Conservation (phyloP, 2,888 invertebrate species). For the Electrophaes corylata region DNA sequence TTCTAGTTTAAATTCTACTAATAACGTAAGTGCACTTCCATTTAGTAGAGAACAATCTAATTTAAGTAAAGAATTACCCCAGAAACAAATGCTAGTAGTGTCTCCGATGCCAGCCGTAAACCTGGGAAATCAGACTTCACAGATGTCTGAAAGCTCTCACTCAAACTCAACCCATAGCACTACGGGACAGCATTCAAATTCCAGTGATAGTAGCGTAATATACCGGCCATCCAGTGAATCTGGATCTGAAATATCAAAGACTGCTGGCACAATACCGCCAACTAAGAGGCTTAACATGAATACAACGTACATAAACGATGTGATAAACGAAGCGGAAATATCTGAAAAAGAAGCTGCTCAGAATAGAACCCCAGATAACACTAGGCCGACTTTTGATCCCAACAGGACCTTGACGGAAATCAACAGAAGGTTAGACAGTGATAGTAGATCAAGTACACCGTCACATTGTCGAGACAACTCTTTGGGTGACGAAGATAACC, state of each 20-base stretch:
- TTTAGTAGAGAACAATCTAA: slow-evolving; percentile 81
- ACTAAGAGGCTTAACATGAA: slow-evolving; percentile 83
- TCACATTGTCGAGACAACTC: slow-evolving; percentile 82
- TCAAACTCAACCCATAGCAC: slow-evolving; percentile 84
- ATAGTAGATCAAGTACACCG: slow-evolving; percentile 77
- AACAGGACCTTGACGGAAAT: slow-evolving; percentile 68
- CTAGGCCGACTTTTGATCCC: slow-evolving; percentile 60
- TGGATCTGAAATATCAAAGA: slow-evolving; percentile 85
- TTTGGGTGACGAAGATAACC: slow-evolving; percentile 87
- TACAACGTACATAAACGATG: slow-evolving; percentile 77
- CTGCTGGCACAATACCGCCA: slow-evolving; percentile 67
- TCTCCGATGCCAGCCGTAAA: slow-evolving; percentile 89
- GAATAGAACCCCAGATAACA: slow-evolving; percentile 60
- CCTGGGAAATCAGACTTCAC: slow-evolving; percentile 63
- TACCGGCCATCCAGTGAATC: slow-evolving; percentile 90
- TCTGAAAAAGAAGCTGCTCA: slow-evolving; percentile 78
- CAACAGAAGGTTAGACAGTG: slow-evolving; percentile 59
- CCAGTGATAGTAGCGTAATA: slow-evolving; percentile 89
- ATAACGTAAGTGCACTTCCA: slow-evolving; percentile 76
- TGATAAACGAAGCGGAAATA: slow-evolving; percentile 81
- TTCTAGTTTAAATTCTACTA: slow-evolving; percentile 83
- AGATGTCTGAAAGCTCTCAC: slow-evolving; percentile 88
- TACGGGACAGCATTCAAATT: slow-evolving; percentile 88
- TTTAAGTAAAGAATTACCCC: slow-evolving; percentile 77
- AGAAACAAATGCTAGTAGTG: slow-evolving; percentile 85